Percentiles rank a stretch among this genome's conserved stretches.
Conservation (phyloP, 2,113 vertebrate species). For the Saccopteryx leptura region DNA sequence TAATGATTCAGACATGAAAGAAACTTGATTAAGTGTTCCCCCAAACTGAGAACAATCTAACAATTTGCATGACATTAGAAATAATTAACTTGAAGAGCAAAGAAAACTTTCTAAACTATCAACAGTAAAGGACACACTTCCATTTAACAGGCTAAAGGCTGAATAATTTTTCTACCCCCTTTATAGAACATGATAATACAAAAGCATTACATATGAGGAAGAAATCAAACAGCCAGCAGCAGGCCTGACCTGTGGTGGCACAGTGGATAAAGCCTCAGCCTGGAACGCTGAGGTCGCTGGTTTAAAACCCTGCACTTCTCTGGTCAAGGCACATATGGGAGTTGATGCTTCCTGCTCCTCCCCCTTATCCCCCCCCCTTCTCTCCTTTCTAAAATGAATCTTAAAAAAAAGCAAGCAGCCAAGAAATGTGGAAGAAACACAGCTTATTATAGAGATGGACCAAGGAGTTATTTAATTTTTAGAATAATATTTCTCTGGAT, state of each 20-base stretch:
- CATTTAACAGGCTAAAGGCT: neutral
- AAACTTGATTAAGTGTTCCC: slow-evolving; percentile 25
- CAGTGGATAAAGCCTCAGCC: too few species aligned
- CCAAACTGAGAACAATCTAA: neutral
- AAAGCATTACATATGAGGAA: neutral
- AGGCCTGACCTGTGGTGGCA: too few species aligned
- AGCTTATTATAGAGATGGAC: neutral
- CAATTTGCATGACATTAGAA: slow-evolving; percentile 5
- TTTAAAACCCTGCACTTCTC: too few species aligned
- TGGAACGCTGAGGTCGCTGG: too few species aligned
- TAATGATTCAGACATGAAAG: neutral
- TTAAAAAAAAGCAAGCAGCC: neutral
- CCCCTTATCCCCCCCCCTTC: too few species aligned
- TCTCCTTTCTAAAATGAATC: too few species aligned
- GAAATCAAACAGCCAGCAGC: neutral
- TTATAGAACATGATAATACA: neutral
- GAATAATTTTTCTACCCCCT: neutral
- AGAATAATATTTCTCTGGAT: neutral
- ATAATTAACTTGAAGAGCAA: slow-evolving; percentile 61
- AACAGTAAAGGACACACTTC: neutral
- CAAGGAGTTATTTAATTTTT: neutral
- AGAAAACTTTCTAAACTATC: neutral
- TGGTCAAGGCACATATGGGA: too few species aligned
- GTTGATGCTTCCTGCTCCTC: too few species aligned
- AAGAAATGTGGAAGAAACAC: neutral